These are phyloP conservation scores for Marasmarcha lunaedactyla DNA, from an alignment of 2,888 invertebrate species.

Conservation along the genomic window DNA sequence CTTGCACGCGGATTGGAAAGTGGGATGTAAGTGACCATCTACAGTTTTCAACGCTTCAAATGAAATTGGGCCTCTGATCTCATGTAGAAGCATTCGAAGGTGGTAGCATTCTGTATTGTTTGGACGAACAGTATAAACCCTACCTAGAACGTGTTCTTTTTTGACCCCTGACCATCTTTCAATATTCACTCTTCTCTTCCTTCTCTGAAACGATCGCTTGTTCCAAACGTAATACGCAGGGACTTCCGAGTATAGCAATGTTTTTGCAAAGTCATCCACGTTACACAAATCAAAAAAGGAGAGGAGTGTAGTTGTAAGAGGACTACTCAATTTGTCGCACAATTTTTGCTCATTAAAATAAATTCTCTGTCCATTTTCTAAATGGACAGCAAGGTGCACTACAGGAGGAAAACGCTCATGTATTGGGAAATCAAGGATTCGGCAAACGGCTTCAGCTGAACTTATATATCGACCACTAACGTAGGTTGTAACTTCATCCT, in stretches of 20 bases:
- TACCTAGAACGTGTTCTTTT: slow-evolving; percentile 6
- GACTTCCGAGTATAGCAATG: slow-evolving; percentile 3
- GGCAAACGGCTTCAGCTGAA: too few species aligned
- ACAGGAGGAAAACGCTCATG: slow-evolving; percentile 12
- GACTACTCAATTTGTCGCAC: slow-evolving; percentile 11
- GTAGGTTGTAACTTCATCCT: too few species aligned
- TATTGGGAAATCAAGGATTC: not conserved
- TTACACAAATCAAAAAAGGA: slow-evolving; percentile 12
- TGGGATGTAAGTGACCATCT: slow-evolving; percentile 12
- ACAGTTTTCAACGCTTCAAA: slow-evolving; percentile 13
- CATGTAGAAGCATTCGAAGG: slow-evolving; percentile 6
- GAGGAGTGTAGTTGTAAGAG: slow-evolving; percentile 12
- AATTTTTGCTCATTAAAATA: slow-evolving; percentile 9
- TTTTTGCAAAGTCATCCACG: slow-evolving; percentile 7
- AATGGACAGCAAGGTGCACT: slow-evolving; percentile 4
- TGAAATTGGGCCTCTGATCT: slow-evolving; percentile 10
- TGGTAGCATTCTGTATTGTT: slow-evolving; percentile 10
- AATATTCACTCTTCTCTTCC: slow-evolving; percentile 1
- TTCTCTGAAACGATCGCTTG: slow-evolving; percentile 1
- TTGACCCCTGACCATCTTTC: too few species aligned
- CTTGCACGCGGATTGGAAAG: slow-evolving; percentile 11
- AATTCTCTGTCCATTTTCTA: not conserved
- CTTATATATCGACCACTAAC: too few species aligned
- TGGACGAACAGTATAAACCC: slow-evolving; percentile 12
- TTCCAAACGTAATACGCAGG: slow-evolving; percentile 2